Evolutionary conservation across 2,888 invertebrate genomes (phyloP).

Genomic region (Beris chalybata): DNA sequence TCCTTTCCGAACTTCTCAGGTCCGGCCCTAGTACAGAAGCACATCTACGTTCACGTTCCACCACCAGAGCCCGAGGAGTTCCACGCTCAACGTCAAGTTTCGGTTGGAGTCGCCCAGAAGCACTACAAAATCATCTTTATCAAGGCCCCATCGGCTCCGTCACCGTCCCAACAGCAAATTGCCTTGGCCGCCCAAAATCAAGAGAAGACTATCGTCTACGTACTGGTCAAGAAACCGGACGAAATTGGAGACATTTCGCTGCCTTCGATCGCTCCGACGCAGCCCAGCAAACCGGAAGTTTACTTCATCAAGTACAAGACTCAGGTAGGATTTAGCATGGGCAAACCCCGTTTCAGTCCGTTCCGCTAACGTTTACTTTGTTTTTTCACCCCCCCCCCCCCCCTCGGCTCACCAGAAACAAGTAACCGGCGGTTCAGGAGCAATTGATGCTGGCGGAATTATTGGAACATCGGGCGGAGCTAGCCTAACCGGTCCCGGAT

Average conservation of each 20-base stretch:
- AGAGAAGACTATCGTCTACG: slow-evolving; percentile 86
- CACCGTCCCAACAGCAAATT: slow-evolving; percentile 79
- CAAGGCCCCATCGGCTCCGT: slow-evolving; percentile 83
- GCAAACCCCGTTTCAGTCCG: not conserved
- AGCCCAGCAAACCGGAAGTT: slow-evolving; percentile 85
- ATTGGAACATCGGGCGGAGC: not conserved
- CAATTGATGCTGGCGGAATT: not conserved
- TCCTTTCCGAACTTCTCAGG: slow-evolving; percentile 40
- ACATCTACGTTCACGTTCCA: slow-evolving; percentile 88
- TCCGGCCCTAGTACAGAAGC: slow-evolving; percentile 71
- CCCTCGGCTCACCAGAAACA: not conserved
- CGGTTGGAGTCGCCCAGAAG: slow-evolving; percentile 77
- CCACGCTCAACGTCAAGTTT: slow-evolving; percentile 60
- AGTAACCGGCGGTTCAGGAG: not conserved
- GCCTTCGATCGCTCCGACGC: slow-evolving; percentile 76
- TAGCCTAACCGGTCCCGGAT: not conserved
- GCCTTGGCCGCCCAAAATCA: slow-evolving; percentile 80
- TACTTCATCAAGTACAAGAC: slow-evolving; percentile 72
- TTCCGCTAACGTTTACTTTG: not conserved
- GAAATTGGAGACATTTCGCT: slow-evolving; percentile 79
- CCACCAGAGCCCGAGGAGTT: slow-evolving; percentile 80
- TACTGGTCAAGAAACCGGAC: slow-evolving; percentile 85
- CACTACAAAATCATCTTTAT: slow-evolving; percentile 93
- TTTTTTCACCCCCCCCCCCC: not conserved
- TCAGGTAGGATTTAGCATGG: slow-evolving; percentile 40